phyloP scores from a whole-genome alignment of 2,113 vertebrate species.

The Petrocephalus microphthalmus region DNA sequence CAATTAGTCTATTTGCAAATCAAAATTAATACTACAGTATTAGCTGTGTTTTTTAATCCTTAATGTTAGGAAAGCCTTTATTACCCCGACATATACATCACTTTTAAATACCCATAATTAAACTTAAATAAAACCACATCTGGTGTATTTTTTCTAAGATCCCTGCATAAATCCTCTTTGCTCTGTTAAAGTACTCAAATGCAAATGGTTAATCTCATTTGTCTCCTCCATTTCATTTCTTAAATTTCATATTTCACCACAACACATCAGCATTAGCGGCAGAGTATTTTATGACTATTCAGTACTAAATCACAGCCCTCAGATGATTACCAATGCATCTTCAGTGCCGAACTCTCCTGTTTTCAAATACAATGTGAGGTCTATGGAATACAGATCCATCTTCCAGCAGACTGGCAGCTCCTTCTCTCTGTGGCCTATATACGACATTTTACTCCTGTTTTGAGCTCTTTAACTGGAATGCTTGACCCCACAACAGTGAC shows the following conservation, averaged over 20 bases:
- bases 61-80: neutral
- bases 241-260: neutral
- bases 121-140: neutral
- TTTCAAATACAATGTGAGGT: neutral
- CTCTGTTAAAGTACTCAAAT: neutral
- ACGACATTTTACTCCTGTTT: neutral
- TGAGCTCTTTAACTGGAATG: neutral
- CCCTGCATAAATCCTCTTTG: neutral
- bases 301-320: neutral
- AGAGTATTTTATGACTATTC: neutral
- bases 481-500: neutral
- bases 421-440: neutral
- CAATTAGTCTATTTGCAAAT: neutral
- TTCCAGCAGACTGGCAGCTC: neutral
- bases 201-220: slow-evolving; percentile 2
- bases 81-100: neutral
- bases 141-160: neutral
- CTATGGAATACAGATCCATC: neutral
- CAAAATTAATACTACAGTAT: neutral
- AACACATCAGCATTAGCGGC: neutral
- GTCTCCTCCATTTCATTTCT: neutral
- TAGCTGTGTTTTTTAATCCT: slow-evolving; percentile 1
- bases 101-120: neutral
- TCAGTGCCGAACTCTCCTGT: neutral
- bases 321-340: neutral